Base-by-base conservation (phyloP, 1,140 invertebrate genomes). In the Pseudomyrmex gracilis region DNA sequence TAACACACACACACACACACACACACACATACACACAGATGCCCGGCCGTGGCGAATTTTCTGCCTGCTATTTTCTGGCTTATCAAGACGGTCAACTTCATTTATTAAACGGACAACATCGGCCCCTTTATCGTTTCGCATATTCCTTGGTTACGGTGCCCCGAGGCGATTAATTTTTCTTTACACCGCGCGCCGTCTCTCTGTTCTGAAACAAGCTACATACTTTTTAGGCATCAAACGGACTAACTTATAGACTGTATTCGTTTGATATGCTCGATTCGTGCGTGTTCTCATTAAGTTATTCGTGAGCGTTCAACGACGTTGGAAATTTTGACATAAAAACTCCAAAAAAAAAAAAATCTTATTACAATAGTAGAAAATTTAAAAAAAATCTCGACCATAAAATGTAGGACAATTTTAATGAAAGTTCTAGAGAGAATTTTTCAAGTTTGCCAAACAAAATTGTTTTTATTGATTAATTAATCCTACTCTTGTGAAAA, bases 41-140 rank as follows among this genome's bases (percentile, higher is more conserved):
- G 57, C 51, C 47, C 45, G 58, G 57, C 47, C 34, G 20, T 76
- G 49, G 43, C 63, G 84, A 82, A 82, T 82, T 85, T 83, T 82
- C 83, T 70, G 45, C 64, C 66, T 47, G 82, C 45, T 80, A 78
- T 84, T 87, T 78, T 63, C 67, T 53, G 49, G 9, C 80, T 87
- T 86, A 87, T 87, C 85, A 49, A 13, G 45, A 47, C 55, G 55
- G 17, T 60, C 24, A 61, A 53, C 74, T 87, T 84, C 85, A 84
- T 87, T 87, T 87, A 84, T 87, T 87, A 87, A 83, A 67, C 67
- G 82, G 63, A 68, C 78, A 86, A 83, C 71, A 87, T 87, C 68
- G 45, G 55, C 24, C 53, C 55, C 53, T 82, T 86, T 87, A 86
- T 87, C 77, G 71, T 60, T 45, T 61, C 49, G 22, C 55, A 53